Evolutionary conservation across 2,888 invertebrate species (phyloP).

Genomic region (Beris chalybata): DNA sequence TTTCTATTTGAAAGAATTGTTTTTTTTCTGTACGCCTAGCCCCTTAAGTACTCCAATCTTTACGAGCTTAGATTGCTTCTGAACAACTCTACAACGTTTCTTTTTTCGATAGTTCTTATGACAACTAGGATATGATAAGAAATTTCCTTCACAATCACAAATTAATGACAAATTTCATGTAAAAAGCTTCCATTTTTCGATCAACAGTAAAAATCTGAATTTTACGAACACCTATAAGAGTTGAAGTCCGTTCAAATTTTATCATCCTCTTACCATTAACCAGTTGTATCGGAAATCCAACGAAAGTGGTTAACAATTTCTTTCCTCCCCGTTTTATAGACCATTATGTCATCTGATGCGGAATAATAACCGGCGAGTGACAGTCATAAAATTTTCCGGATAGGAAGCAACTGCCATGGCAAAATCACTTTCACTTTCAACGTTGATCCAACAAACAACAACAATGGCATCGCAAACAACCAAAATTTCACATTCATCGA

Average conservation of each 20-base stretch:
- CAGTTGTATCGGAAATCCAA: constrained; percentile 7
- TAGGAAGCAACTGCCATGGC: constrained; percentile 4
- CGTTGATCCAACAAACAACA: constrained; percentile 10
- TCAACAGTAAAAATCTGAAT: constrained; percentile 24
- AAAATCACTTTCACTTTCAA: neutral
- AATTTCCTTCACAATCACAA: neutral
- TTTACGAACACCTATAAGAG: constrained; percentile 11
- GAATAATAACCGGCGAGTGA: constrained; percentile 26
- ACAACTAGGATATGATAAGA: too few relatives aligned
- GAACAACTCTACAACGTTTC: too few relatives aligned
- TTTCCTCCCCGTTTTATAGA: constrained; percentile 13
- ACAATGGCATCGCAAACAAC: constrained; percentile 8
- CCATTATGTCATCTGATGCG: constrained; percentile 20
- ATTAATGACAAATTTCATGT: constrained; percentile 10
- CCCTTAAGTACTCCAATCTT: too few relatives aligned
- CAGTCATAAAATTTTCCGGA: constrained; percentile 23
- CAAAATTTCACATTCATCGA: constrained; percentile 25
- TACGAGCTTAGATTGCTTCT: too few relatives aligned
- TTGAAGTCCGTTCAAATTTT: neutral
- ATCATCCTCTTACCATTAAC: constrained; percentile 4
- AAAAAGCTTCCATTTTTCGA: constrained; percentile 20
- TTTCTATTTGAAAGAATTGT: too few relatives aligned
- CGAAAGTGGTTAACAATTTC: constrained; percentile 6
- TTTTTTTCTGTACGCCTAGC: too few relatives aligned
- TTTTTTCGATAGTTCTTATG: too few relatives aligned